These are phyloP conservation scores for Halcyon chelicuti DNA, from an alignment of 2,797 vertebrate species.

Conservation along the genomic window DNA sequence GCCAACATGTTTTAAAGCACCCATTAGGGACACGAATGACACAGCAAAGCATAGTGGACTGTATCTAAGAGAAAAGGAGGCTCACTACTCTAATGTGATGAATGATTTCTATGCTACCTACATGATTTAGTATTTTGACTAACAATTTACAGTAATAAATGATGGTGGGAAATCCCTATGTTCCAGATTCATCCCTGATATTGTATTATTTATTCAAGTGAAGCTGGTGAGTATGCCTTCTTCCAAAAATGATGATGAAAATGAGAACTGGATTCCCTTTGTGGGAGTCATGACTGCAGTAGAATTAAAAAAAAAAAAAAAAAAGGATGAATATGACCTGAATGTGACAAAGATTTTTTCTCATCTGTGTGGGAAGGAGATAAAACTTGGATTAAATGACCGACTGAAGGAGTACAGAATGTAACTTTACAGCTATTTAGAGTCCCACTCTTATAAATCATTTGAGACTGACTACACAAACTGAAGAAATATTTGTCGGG, in stretches of 20 bases:
- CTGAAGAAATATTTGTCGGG: not conserved
- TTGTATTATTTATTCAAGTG: not conserved
- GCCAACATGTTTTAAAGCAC: not conserved
- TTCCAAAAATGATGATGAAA: not conserved
- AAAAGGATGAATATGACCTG: not conserved
- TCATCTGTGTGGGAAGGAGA: slow-evolving; percentile 17
- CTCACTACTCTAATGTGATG: not conserved
- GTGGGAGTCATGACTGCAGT: slow-evolving; percentile 3
- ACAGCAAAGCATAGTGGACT: not conserved
- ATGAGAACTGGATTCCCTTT: not conserved
- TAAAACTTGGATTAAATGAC: slow-evolving; percentile 25
- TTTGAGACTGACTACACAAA: not conserved
- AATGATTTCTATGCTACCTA: not conserved
- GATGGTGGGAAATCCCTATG: not conserved
- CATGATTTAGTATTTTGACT: not conserved
- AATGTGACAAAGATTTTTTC: slow-evolving; percentile 25
- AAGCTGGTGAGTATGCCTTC: slow-evolving; percentile 16
- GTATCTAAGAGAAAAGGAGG: not conserved
- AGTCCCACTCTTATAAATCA: not conserved
- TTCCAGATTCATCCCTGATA: not conserved
- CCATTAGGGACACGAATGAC: not conserved
- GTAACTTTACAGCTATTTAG: not conserved
- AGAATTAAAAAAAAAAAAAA: not conserved
- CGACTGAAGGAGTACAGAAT: not conserved
- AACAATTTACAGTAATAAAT: not conserved